Evolutionary conservation across 64 coral and sea anemone genomes (phyloP).

Genomic region (Montipora cactus): DNA sequence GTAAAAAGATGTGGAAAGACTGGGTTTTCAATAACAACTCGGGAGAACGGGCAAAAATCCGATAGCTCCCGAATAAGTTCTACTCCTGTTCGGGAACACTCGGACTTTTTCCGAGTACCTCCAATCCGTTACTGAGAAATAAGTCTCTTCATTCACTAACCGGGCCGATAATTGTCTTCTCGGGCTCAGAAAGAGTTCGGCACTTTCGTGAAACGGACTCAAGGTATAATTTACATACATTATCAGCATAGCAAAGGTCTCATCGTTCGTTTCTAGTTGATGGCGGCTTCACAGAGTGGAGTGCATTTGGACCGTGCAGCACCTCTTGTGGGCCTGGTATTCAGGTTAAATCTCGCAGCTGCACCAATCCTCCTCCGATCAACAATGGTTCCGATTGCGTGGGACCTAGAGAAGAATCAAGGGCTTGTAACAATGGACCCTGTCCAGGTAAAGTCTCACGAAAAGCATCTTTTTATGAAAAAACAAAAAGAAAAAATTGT

Average conservation of each 20-base stretch:
- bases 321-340: constrained; percentile 55
- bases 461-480: too few species aligned
- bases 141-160: background rate
- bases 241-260: background rate
- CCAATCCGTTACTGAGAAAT: background rate
- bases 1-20: background rate
- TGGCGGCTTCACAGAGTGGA: constrained; percentile 47
- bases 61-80: too few species aligned
- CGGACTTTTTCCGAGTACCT: too few species aligned
- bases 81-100: too few species aligned
- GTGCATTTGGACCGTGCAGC: constrained; percentile 45
- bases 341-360: constrained; percentile 44
- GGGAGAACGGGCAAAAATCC: too few species aligned
- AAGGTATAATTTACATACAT: background rate
- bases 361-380: constrained; percentile 43
- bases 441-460: constrained; percentile 42
- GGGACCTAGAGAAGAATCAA: constrained; percentile 10
- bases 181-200: too few species aligned
- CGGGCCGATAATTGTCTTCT: too few species aligned
- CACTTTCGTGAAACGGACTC: too few species aligned
- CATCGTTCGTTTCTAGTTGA: constrained; percentile 7
- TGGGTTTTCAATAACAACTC: too few species aligned
- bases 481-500: too few species aligned
- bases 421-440: background rate
- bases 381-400: constrained; percentile 38